Percentiles rank a stretch among this genome's conserved stretches.
phyloP scores from a whole-genome alignment of 23 tunicate genomes.

The Ascidia mentula region DNA sequence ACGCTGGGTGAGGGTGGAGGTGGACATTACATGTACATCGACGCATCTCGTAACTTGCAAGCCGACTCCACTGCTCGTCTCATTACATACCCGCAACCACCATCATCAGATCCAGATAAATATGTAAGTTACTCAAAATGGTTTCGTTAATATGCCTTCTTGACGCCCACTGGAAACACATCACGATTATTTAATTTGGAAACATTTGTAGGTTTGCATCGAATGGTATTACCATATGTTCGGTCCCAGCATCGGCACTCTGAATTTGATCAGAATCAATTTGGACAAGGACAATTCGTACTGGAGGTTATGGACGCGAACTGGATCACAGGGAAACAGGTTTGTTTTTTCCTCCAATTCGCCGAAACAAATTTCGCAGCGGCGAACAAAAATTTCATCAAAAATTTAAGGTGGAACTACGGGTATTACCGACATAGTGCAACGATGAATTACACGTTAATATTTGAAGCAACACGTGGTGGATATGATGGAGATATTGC shows the following conservation, averaged over 20 bases:
- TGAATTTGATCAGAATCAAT: constrained; percentile 53
- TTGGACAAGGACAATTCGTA: constrained; percentile 37
- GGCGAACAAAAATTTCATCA: not conserved
- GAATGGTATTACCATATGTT: constrained; percentile 92
- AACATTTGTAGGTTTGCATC: constrained; percentile 49
- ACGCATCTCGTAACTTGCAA: constrained; percentile 52
- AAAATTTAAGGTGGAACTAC: constrained; percentile 70
- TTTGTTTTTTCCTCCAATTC: constrained; percentile 2
- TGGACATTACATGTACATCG: constrained; percentile 81
- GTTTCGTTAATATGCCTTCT: not conserved
- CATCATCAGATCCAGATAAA: no score
- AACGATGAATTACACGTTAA: constrained; percentile 39
- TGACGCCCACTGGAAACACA: not conserved
- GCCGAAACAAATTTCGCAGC: not conserved
- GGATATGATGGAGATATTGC: constrained; percentile 93
- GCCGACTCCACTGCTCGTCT: constrained; percentile 40
- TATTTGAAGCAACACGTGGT: constrained; percentile 63
- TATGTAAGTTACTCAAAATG: no score
- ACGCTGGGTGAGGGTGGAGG: constrained; percentile 69
- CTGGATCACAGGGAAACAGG: constrained; percentile 89
- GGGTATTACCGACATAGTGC: constrained; percentile 42
- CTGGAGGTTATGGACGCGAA: constrained; percentile 72
- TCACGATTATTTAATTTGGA: not conserved
- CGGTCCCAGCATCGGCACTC: constrained; percentile 87
- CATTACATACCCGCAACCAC: constrained; percentile 68